Conservation (phyloP, 1,140 invertebrate genomes). For the Aphelenchoides avenae region DNA sequence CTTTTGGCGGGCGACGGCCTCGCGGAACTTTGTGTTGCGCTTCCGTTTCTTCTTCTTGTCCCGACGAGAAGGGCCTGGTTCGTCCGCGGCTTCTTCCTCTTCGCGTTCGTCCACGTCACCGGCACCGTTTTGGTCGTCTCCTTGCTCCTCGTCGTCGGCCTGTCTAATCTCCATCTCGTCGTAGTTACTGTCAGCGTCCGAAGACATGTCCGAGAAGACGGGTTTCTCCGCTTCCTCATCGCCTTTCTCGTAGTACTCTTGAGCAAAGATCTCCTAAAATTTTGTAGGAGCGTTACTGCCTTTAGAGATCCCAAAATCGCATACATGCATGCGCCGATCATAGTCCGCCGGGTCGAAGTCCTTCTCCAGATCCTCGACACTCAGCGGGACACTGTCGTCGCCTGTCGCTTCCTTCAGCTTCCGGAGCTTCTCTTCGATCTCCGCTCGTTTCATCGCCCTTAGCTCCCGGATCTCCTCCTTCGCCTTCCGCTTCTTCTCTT, state of each 20-base stretch:
- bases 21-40: slow-evolving; percentile 69
- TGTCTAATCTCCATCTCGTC: slow-evolving; percentile 51
- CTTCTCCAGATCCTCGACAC: slow-evolving; percentile 67
- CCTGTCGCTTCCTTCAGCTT: slow-evolving; percentile 85
- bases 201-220: slow-evolving; percentile 39
- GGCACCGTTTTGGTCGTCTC: too few relatives aligned
- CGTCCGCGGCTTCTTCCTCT: slow-evolving; percentile 65
- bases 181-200: slow-evolving; percentile 54
- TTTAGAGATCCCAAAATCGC: slow-evolving; percentile 2
- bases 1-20: slow-evolving; percentile 69
- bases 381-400: slow-evolving; percentile 66
- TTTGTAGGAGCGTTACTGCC: not conserved
- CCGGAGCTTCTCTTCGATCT: slow-evolving; percentile 15
- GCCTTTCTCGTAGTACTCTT: slow-evolving; percentile 73
- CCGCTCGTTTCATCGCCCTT: slow-evolving; percentile 72
- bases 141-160: slow-evolving; percentile 54
- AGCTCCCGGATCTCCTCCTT: slow-evolving; percentile 79
- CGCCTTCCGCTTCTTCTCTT: slow-evolving; percentile 72
- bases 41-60: slow-evolving; percentile 57
- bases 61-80: slow-evolving; percentile 73
- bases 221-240: slow-evolving; percentile 64
- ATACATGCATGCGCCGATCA: slow-evolving; percentile 75
- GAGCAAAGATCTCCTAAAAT: slow-evolving; percentile 71
- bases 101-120: slow-evolving; percentile 10
- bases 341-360: too few relatives aligned